Conservation (phyloP, 2,113 vertebrate genomes). For the Tautogolabrus adspersus region DNA sequence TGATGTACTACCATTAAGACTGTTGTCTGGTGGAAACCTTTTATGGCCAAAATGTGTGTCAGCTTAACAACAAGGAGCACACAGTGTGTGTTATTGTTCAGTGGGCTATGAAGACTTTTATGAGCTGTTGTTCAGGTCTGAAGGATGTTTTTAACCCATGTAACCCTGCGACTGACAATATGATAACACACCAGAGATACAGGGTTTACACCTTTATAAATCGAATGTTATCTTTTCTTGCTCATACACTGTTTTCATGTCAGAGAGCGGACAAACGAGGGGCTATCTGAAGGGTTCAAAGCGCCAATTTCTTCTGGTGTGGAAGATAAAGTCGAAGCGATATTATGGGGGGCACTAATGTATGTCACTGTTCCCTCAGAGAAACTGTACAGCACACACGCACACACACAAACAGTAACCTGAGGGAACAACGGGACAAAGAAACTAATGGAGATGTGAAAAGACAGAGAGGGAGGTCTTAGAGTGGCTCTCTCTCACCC, state of each 20-base stretch:
- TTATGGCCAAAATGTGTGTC: conserved; percentile 42
- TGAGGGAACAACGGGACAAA: conserved; percentile 57
- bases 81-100: conserved; percentile 32
- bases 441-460: conserved; percentile 74
- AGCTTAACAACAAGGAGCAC: conserved; percentile 24
- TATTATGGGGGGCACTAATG: conserved; percentile 41
- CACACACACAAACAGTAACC: conserved; percentile 36
- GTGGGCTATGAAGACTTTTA: conserved; percentile 22
- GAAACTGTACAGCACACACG: conserved; percentile 28
- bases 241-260: conserved; percentile 2
- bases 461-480: conserved; percentile 67
- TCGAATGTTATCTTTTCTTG: conserved; percentile 20
- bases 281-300: conserved; percentile 16
- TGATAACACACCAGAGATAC: not conserved
- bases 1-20: not conserved
- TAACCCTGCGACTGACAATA: conserved; percentile 1
- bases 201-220: conserved; percentile 8
- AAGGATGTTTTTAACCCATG: conserved; percentile 9
- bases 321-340: conserved; percentile 53
- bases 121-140: conserved; percentile 16
- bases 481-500: conserved; percentile 68
- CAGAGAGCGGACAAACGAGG: not conserved
- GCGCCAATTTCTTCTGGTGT: conserved; percentile 24
- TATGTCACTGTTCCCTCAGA: conserved; percentile 56
- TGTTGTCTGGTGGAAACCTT: conserved; percentile 28